Conservation (phyloP, 2,797 vertebrate genomes). For the Falco concolor region DNA sequence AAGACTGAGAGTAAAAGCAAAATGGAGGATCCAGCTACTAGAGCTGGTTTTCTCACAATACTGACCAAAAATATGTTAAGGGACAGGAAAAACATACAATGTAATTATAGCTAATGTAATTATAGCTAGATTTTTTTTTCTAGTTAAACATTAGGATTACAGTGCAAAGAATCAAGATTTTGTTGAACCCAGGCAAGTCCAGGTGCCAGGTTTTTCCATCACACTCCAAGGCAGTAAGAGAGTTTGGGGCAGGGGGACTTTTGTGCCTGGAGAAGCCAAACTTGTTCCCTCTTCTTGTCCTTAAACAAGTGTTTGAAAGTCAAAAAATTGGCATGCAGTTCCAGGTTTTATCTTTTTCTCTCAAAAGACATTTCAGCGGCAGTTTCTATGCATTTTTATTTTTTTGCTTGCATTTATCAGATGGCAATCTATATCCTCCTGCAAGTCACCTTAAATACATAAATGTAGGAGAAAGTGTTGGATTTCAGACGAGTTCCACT, state of each 20-base stretch:
- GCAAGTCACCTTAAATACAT: not conserved
- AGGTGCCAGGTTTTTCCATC: not conserved
- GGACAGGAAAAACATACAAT: not conserved
- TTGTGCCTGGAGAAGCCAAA: not conserved
- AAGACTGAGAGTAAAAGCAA: not conserved
- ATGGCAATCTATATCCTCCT: not conserved
- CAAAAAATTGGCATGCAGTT: not conserved
- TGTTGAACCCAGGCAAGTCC: not conserved
- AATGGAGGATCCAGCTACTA: not conserved
- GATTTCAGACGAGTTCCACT: not conserved
- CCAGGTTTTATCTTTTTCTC: constrained; percentile 36
- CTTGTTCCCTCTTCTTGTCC: not conserved
- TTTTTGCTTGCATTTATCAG: not conserved
- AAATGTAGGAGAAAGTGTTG: not conserved
- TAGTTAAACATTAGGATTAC: not conserved
- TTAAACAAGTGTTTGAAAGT: not conserved
- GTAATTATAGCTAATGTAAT: not conserved
- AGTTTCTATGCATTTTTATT: not conserved
- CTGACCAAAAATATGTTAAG: not conserved
- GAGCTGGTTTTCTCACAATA: not conserved
- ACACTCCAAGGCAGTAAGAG: not conserved
- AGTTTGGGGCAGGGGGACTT: not conserved
- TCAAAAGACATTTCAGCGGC: not conserved
- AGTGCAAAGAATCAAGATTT: not conserved
- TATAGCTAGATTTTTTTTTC: not conserved